A percentile compares a stretch with the other conserved stretches of the same genome.
Conservation (phyloP, 2,888 invertebrate species). For the Drosophila mercatorum region DNA sequence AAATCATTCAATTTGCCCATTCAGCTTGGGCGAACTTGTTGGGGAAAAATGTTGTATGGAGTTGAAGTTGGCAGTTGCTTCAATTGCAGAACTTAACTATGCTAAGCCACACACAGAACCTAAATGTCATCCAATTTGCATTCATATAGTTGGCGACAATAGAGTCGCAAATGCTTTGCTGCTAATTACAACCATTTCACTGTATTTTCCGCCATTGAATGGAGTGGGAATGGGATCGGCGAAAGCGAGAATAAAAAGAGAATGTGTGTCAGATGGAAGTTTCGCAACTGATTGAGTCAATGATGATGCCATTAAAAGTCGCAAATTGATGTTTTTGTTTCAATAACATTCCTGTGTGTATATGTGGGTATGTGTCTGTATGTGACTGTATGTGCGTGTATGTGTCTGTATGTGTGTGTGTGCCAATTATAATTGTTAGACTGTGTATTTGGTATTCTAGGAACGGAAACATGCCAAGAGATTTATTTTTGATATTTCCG, state of each 20-base stretch:
- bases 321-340: slow-evolving; percentile 78
- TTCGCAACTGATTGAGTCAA: slow-evolving; percentile 76
- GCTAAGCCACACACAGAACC: neutral
- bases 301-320: slow-evolving; percentile 79
- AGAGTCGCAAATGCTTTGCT: neutral
- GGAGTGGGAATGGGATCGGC: neutral
- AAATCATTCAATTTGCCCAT: slow-evolving; percentile 66
- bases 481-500: slow-evolving; percentile 79
- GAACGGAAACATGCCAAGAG: slow-evolving; percentile 71
- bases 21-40: slow-evolving; percentile 16
- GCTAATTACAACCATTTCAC: slow-evolving; percentile 12
- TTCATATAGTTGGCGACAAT: neutral
- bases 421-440: slow-evolving; percentile 62
- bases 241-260: neutral
- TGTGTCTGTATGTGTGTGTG: neutral
- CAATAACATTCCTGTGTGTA: slow-evolving; percentile 30
- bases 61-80: neutral
- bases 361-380: slow-evolving; percentile 16
- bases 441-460: slow-evolving; percentile 63
- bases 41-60: neutral
- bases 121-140: slow-evolving; percentile 20
- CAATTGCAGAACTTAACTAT: neutral
- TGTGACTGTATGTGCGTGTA: slow-evolving; percentile 7
- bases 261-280: slow-evolving; percentile 55
- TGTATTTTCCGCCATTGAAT: slow-evolving; percentile 1